Evolutionary conservation across 2,888 invertebrate species (phyloP).

Genomic region (Hartigia nigra): DNA sequence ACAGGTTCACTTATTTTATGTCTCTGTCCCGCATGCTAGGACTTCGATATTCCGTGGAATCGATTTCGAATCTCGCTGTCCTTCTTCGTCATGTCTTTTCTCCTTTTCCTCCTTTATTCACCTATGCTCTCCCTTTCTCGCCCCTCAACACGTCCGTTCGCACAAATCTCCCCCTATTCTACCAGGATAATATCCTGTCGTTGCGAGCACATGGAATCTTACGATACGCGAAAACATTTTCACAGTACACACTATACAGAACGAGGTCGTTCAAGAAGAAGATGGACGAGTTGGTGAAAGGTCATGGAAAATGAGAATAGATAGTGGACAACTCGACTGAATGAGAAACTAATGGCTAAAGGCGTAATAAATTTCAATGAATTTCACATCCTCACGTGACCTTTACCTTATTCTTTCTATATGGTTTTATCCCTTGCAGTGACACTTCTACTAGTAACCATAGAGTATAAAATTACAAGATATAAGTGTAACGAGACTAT

Average conservation of each 20-base stretch:
- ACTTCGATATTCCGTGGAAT: neutral
- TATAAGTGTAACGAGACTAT: neutral
- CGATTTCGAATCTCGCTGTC: neutral
- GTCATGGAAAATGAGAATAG: neutral
- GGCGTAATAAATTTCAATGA: neutral
- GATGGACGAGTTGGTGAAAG: neutral
- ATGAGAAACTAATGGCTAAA: neutral
- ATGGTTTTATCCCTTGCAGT: neutral
- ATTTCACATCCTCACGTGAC: neutral
- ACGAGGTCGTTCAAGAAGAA: neutral
- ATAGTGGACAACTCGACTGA: neutral
- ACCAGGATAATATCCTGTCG: neutral
- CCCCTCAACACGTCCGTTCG: neutral
- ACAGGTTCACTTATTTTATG: neutral
- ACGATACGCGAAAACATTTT: neutral
- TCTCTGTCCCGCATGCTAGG: neutral
- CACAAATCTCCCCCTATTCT: neutral
- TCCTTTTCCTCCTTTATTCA: neutral
- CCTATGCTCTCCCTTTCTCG: neutral
- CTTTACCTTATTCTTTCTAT: neutral
- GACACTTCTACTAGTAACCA: neutral
- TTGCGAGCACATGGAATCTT: neutral
- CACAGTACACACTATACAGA: neutral
- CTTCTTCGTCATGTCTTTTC: neutral
- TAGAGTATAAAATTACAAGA: neutral